Base-by-base conservation (phyloP, 1,140 invertebrate genomes). In the Maconellicoccus hirsutus region DNA sequence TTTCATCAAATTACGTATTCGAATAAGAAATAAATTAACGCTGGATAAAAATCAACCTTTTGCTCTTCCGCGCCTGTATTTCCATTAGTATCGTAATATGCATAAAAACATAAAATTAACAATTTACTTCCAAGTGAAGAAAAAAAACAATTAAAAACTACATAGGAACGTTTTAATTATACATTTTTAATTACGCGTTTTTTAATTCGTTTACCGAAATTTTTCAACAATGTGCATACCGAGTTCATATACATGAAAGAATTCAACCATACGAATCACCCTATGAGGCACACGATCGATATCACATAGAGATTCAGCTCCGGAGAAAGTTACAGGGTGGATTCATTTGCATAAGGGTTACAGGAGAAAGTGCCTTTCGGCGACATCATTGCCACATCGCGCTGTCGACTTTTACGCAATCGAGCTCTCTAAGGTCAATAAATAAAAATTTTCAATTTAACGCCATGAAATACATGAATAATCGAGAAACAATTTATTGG, bases 381-480 rank as follows among this genome's bases (percentile, higher is more conserved):
- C 6, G 6, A 38, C 14, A 6, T 38, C 6, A 38, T 38, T 38
- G 33, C 33, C 33, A 38, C 33, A 38, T 14, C 6, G 33, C 33
- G n/a, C n/a, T 52, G 12, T 8, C 4, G 42, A 52, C n/a, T 52
- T 52, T 52, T 52, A 52, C 42, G 42, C 16, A 52, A 52, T 12
- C 52, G 21, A 59, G 21, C 16, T 6, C 16, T 22, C 4, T 66
- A 66, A 66, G 61, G 61, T 66, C 61, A 22, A 25, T 66, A 23
- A 66, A 66, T 66, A 22, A 66, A 52, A 66, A 66, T 66, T 66
- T 66, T 66, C 21, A 66, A 66, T 66, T 66, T 66, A 66, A 66
- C 61, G 61, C 22, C 16, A 66, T 66, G 21, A 26, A 52, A 52
- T 52, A 25, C 25, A 66, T 26, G 61, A 66, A 66, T 66, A 66